Evolutionary conservation across 2,888 invertebrate species (phyloP).

Genomic region (Mythimna ferrago): DNA sequence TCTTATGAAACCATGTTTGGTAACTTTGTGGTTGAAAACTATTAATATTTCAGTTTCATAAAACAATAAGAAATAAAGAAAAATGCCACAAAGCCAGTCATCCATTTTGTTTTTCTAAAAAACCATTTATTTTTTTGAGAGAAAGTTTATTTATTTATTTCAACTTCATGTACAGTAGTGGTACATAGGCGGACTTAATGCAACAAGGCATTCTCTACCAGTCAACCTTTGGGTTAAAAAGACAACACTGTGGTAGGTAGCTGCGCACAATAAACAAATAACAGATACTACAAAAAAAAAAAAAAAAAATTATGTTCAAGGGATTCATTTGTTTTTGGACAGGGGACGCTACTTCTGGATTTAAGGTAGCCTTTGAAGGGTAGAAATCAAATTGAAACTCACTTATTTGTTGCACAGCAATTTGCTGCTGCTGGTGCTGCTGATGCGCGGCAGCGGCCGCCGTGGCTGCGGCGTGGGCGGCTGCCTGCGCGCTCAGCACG

Average conservation of each 20-base stretch:
- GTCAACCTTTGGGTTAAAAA: no score
- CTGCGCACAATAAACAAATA: no score
- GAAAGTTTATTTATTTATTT: no score
- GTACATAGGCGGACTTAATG: no score
- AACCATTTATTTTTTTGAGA: neutral
- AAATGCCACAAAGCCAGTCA: neutral
- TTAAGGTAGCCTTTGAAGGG: neutral
- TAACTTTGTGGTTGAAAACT: neutral
- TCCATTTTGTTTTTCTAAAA: neutral
- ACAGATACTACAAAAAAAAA: no score
- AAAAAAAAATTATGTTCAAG: no score
- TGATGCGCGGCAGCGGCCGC: conserved; percentile 84
- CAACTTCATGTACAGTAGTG: no score
- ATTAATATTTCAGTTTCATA: no score
- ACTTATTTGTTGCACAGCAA: conserved; percentile 86
- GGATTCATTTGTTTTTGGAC: conserved; percentile 41
- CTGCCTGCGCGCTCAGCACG: conserved; percentile 87
- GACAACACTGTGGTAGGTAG: no score
- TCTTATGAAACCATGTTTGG: neutral
- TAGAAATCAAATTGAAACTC: conserved; percentile 66
- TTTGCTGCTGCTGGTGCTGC: conserved; percentile 82
- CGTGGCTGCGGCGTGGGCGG: conserved; percentile 87
- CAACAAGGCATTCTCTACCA: no score
- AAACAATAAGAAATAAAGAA: neutral
- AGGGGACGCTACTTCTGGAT: neutral